Conservation (phyloP, 2,797 vertebrate genomes). For the Psittacula derbiana region DNA sequence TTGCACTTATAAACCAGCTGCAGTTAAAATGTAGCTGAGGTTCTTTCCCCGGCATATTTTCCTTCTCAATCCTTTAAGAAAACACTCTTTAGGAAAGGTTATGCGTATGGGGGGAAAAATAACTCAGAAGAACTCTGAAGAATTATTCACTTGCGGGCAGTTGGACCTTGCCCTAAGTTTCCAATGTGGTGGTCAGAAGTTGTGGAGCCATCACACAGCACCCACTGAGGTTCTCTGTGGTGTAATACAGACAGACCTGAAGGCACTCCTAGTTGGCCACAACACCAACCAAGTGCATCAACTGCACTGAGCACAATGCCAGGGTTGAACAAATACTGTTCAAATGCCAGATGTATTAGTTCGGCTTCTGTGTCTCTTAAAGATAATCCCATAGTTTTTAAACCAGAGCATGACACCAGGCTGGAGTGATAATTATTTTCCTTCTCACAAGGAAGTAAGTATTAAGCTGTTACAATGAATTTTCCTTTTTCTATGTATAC, state of each 20-base stretch:
- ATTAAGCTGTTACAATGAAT: background rate
- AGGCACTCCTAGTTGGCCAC: background rate
- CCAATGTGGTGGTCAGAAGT: background rate
- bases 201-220: background rate
- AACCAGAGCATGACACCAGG: background rate
- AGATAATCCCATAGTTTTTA: background rate
- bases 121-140: background rate
- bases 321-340: background rate
- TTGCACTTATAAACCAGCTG: background rate
- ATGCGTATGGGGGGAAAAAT: background rate
- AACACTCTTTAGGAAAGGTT: background rate
- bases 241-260: accelerated
- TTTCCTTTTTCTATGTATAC: background rate
- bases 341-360: background rate
- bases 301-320: background rate
- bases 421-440: background rate
- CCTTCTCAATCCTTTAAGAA: background rate
- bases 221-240: background rate
- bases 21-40: background rate
- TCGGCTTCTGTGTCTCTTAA: background rate
- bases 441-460: background rate
- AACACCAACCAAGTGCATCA: background rate
- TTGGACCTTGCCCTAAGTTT: background rate
- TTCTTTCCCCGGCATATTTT: background rate
- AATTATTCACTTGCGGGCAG: background rate